Percentiles rank a stretch among this genome's conserved stretches.
phyloP scores from a whole-genome alignment of 2,113 vertebrate species.

The Peromyscus leucopus region DNA sequence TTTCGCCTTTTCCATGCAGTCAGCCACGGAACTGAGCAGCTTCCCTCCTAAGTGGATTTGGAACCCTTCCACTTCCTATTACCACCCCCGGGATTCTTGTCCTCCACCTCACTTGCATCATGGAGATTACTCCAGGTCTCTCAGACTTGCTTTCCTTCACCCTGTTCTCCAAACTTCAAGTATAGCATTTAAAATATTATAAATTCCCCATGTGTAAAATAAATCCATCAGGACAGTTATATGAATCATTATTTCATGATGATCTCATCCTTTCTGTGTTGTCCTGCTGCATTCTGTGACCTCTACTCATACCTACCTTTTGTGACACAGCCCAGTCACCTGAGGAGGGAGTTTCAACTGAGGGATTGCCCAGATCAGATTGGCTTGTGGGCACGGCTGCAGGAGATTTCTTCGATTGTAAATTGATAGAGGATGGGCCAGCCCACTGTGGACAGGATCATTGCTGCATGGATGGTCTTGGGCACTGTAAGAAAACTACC shows the following conservation, averaged over 20 bases:
- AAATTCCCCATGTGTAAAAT: neutral
- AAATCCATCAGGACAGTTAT: neutral
- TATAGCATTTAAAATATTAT: neutral
- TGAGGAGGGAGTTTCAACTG: too few species aligned
- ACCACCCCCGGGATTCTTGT: neutral
- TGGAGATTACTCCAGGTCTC: neutral
- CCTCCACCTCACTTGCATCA: neutral
- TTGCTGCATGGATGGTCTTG: neutral
- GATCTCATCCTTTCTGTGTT: neutral
- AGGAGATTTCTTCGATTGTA: neutral
- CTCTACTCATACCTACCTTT: neutral
- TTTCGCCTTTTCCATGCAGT: neutral
- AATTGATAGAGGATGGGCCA: too few species aligned
- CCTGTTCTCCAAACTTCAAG: neutral
- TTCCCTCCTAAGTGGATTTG: neutral
- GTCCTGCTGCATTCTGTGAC: fast-evolving
- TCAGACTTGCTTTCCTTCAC: neutral
- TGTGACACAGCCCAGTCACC: too few species aligned
- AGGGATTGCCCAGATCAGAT: neutral
- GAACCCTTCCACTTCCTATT: neutral
- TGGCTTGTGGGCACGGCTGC: neutral
- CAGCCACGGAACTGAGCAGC: neutral
- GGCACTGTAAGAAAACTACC: neutral
- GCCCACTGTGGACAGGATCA: neutral
- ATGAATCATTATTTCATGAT: neutral